Base-by-base conservation (phyloP, 2,113 vertebrate genomes). In the Piaya cayana region DNA sequence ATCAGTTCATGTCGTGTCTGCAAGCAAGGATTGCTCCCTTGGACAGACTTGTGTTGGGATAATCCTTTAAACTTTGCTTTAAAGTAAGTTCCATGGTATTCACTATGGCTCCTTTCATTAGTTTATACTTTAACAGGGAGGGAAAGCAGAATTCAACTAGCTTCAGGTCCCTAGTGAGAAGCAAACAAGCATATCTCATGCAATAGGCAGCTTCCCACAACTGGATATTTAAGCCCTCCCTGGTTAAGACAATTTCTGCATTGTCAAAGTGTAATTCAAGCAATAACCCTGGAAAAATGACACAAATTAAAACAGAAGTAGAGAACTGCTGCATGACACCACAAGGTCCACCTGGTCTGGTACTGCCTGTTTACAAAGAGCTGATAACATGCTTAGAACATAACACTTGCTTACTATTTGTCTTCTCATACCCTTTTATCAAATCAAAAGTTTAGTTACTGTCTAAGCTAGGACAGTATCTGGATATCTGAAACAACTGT, bases 331-430 rank as follows among this genome's bases (percentile, higher is more conserved):
- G 34, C 60, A 75, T n/a, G 30, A 58, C 25, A 59, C 10, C 49
- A 34, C 43, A 47, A 58, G 21, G 27, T 34, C 45, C 55, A 62
- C 27, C 64, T 49, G 19, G 36, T 15, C n/a, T 36, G 9, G 15
- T 36, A 47, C 9, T 69, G 68, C 37, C 69, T 64, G 17, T 16
- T 67, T 30, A 63, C 30, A 39, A 68, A 56, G 0, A 88, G 34
- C 1, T 29, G 29, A 2, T 23, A 68, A 68, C 29, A 81, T 58
- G 18, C 17, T 34, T 18, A 13, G 10, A 87, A 42, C 13, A 7
- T 8, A 83, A 71, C 47, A 18, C 18, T 36, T 59, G 19, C 42
- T 37, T 32, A 16, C 9, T 4, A 11, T 8, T 55, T 0, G 0
- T 43, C 9, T 86, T 45, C 45, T 58, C 63, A 53, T 2, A 2